These are phyloP conservation scores for Formica selysi DNA, from an alignment of 1,140 invertebrate genomes.

Conservation along the genomic window DNA sequence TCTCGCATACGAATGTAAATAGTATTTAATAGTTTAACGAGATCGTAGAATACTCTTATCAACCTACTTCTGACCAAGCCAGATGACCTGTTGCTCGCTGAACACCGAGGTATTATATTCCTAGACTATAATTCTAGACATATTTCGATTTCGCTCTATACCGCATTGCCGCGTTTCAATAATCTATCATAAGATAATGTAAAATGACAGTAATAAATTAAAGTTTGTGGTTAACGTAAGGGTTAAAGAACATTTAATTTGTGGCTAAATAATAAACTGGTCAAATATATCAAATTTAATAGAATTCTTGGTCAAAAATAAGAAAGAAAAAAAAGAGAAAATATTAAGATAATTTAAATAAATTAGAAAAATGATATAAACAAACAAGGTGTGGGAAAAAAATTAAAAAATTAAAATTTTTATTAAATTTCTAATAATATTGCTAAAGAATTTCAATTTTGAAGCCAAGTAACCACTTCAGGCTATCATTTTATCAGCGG, in stretches of 20 bases:
- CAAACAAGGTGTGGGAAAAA: background rate
- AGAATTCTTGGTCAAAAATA: background rate
- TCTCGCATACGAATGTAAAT: conserved; percentile 45
- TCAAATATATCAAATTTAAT: background rate
- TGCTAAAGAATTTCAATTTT: conserved; percentile 41
- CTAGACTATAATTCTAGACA: conserved; percentile 3
- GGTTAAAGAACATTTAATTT: background rate
- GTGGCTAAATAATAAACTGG: background rate
- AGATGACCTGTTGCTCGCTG: conserved; percentile 67
- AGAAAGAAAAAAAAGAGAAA: no score
- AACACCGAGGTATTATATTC: conserved; percentile 23
- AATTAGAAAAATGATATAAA: background rate
- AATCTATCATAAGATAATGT: conserved; percentile 12
- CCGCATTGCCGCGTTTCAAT: background rate
- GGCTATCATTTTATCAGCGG: background rate
- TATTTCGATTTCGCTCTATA: background rate
- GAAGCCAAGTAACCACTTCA: background rate
- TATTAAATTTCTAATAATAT: background rate
- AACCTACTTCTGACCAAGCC: conserved; percentile 52
- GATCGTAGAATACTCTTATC: conserved; percentile 71
- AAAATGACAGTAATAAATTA: conserved; percentile 2
- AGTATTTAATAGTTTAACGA: conserved; percentile 71
- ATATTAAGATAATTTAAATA: background rate
- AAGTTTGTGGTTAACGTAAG: background rate
- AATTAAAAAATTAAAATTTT: background rate